phyloP scores from a whole-genome alignment of 2,888 invertebrate species.

The Limenitis camilla region DNA sequence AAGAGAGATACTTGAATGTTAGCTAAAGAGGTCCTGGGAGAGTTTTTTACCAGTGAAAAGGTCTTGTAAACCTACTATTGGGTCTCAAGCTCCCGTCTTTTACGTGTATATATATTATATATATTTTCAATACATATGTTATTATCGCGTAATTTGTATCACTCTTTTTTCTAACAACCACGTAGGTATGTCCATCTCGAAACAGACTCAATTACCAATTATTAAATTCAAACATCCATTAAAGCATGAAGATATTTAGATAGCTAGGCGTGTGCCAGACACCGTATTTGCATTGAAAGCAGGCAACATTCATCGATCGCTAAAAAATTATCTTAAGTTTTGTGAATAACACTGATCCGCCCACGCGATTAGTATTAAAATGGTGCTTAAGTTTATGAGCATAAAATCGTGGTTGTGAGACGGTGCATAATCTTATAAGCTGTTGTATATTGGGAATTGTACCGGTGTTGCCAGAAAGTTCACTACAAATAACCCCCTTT shows the following conservation, averaged over 20 bases:
- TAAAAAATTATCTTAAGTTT: constrained; percentile 49
- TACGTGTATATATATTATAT: too few relatives aligned
- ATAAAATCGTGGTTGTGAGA: constrained; percentile 19
- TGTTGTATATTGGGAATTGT: constrained; percentile 51
- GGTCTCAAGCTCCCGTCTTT: too few relatives aligned
- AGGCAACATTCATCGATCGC: constrained; percentile 67
- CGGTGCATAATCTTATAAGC: constrained; percentile 43
- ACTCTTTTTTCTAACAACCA: too few relatives aligned
- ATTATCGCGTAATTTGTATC: too few relatives aligned
- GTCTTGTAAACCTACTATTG: too few relatives aligned
- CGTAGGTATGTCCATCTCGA: constrained; percentile 4
- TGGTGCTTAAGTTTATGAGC: constrained; percentile 18
- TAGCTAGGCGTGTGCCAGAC: constrained; percentile 59
- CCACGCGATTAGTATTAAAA: constrained; percentile 20
- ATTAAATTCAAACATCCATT: constrained; percentile 14
- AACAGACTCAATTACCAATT: constrained; percentile 16
- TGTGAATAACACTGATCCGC: constrained; percentile 26
- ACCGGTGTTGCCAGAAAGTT: too few relatives aligned
- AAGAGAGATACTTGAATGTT: too few relatives aligned
- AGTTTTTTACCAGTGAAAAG: too few relatives aligned
- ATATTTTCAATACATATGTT: too few relatives aligned
- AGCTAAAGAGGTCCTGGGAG: too few relatives aligned
- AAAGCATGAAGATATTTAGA: constrained; percentile 22
- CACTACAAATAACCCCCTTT: too few relatives aligned
- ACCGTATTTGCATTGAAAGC: constrained; percentile 67